phyloP scores from a whole-genome alignment of 2,113 vertebrate species.

The Synchiropus splendidus region DNA sequence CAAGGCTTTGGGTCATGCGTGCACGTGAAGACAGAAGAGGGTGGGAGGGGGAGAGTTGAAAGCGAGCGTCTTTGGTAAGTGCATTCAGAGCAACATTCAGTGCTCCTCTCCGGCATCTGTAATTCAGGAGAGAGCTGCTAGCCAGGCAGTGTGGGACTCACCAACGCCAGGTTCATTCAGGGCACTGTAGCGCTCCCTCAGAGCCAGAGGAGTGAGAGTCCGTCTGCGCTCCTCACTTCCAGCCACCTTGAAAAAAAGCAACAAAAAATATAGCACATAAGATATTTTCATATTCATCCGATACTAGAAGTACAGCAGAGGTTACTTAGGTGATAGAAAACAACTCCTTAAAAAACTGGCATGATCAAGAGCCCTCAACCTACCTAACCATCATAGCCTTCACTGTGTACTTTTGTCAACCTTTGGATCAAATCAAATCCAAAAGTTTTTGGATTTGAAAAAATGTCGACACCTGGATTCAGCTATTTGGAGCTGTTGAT shows the following conservation, averaged over 20 bases:
- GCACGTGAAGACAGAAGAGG: slow-evolving; percentile 35
- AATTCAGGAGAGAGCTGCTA: slow-evolving; percentile 27
- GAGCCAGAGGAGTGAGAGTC: slow-evolving; percentile 81
- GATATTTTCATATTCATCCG: too few species aligned
- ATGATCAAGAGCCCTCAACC: too few species aligned
- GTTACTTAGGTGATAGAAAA: too few species aligned
- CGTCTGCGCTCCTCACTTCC: slow-evolving; percentile 81
- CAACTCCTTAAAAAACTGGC: too few species aligned
- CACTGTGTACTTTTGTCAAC: too few species aligned
- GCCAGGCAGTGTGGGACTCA: slow-evolving; percentile 53
- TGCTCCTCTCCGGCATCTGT: slow-evolving; percentile 25
- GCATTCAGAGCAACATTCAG: slow-evolving; percentile 58
- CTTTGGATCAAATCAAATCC: too few species aligned
- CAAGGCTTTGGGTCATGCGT: slow-evolving; percentile 68
- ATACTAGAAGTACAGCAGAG: too few species aligned
- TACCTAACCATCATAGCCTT: too few species aligned
- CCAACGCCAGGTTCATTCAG: slow-evolving; percentile 79
- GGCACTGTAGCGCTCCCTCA: slow-evolving; percentile 84
- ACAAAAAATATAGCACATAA: too few species aligned
- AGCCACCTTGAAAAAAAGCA: slow-evolving; percentile 61
- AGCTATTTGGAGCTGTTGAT: too few species aligned
- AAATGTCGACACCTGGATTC: too few species aligned
- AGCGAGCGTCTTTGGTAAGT: slow-evolving; percentile 37
- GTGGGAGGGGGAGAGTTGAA: slow-evolving; percentile 36
- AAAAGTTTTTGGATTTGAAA: too few species aligned